These are phyloP conservation scores for Empis livida DNA, from an alignment of 2,888 invertebrate genomes.

Conservation along the genomic window DNA sequence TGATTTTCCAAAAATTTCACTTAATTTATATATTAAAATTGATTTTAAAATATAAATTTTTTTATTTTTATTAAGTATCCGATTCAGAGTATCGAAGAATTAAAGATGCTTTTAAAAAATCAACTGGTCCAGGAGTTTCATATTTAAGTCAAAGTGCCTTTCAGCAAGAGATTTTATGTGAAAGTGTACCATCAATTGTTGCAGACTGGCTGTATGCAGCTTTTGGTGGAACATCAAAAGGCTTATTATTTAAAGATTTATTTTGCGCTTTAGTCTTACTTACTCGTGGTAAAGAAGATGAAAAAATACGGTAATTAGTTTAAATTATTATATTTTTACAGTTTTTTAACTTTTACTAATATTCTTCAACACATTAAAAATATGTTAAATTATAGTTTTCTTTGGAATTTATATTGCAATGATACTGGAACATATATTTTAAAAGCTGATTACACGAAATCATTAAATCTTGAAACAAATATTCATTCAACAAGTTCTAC, in stretches of 20 bases:
- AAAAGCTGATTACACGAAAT: slow-evolving; percentile 58
- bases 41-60: not conserved
- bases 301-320: slow-evolving; percentile 58
- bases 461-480: slow-evolving; percentile 44
- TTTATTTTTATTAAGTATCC: slow-evolving; percentile 44
- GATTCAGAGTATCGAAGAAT: slow-evolving; percentile 72
- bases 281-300: slow-evolving; percentile 71
- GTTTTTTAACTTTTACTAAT: too few species aligned
- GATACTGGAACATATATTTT: slow-evolving; percentile 62
- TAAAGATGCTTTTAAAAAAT: slow-evolving; percentile 76
- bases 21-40: not conserved
- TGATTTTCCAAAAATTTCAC: too few species aligned
- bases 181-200: slow-evolving; percentile 68
- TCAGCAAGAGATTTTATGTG: slow-evolving; percentile 73
- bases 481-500: slow-evolving; percentile 28
- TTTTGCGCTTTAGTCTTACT: slow-evolving; percentile 76
- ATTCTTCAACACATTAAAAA: too few species aligned
- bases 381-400: too few species aligned
- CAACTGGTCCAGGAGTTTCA: slow-evolving; percentile 55
- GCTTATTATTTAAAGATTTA: slow-evolving; percentile 70
- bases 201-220: slow-evolving; percentile 73
- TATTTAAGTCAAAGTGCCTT: slow-evolving; percentile 63
- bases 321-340: too few species aligned
- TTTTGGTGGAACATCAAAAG: slow-evolving; percentile 61
- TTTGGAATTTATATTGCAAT: slow-evolving; percentile 76